Percentiles rank a stretch among this genome's conserved stretches.
Conservation (phyloP, 2,888 invertebrate genomes). For the Salpingus planirostris region DNA sequence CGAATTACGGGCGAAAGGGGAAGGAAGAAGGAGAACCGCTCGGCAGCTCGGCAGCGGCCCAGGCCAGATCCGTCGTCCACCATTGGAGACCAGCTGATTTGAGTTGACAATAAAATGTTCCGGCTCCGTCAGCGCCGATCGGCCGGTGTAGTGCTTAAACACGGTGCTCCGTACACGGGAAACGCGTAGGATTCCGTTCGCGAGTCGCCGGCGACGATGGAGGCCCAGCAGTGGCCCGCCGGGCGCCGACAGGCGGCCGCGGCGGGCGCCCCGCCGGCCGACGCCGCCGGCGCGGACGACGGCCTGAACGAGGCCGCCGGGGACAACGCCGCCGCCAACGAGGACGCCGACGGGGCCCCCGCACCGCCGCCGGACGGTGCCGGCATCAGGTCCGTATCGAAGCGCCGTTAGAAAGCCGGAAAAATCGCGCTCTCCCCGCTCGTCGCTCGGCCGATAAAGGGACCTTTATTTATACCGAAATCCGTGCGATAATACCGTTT, state of each 20-base stretch:
- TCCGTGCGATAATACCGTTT: no score
- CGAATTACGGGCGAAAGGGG: no score
- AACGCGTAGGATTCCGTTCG: slow-evolving; percentile 4
- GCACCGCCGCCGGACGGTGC: slow-evolving; percentile 20
- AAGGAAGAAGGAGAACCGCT: no score
- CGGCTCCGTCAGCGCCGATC: slow-evolving; percentile 29
- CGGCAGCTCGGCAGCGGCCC: no score
- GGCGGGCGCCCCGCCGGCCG: slow-evolving; percentile 25
- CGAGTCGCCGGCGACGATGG: slow-evolving; percentile 28
- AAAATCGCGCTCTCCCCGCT: no score
- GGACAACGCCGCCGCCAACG: slow-evolving; percentile 24
- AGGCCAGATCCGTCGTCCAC: no score
- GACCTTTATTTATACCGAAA: no score
- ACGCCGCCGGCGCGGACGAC: slow-evolving; percentile 32
- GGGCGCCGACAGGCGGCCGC: slow-evolving; percentile 35
- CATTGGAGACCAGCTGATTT: slow-evolving; percentile 42
- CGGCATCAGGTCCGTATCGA: slow-evolving; percentile 39
- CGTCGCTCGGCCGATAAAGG: no score
- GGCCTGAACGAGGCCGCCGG: slow-evolving; percentile 30
- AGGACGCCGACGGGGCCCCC: slow-evolving; percentile 20
- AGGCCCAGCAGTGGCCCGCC: slow-evolving; percentile 34
- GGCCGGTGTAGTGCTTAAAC: slow-evolving; percentile 27
- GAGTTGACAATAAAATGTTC: slow-evolving; percentile 41
- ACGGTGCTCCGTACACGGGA: slow-evolving; percentile 7
- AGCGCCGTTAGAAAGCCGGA: no score